These are phyloP conservation scores for Mormyrus lacerda DNA, from an alignment of 2,113 vertebrate species.

Conservation along the genomic window DNA sequence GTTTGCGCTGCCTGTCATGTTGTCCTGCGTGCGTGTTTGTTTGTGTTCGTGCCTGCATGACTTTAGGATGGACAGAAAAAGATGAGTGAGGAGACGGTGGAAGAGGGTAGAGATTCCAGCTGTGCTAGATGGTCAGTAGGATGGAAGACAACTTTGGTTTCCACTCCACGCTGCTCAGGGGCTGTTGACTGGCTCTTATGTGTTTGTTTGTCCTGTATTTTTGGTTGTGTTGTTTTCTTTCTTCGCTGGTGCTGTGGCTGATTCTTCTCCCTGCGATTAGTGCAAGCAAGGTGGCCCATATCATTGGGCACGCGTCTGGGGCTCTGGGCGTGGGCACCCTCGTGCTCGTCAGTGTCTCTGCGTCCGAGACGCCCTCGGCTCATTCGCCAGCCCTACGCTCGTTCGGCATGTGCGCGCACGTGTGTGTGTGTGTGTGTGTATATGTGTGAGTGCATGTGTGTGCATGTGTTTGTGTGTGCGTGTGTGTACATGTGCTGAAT, in stretches of 20 bases:
- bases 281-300: background rate
- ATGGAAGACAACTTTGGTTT: constrained; percentile 39
- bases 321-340: background rate
- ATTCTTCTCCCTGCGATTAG: background rate
- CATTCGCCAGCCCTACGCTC: background rate
- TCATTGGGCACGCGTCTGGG: background rate
- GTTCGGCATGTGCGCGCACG: background rate
- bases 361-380: background rate
- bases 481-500: background rate
- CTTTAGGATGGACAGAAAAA: constrained; percentile 39
- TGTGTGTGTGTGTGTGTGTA: background rate
- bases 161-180: constrained; percentile 39
- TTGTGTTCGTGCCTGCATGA: constrained; percentile 39
- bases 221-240: background rate
- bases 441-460: background rate
- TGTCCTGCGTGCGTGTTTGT: constrained; percentile 41
- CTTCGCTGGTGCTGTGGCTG: background rate
- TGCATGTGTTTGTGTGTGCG: background rate
- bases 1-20: constrained; percentile 58
- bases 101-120: constrained; percentile 44
- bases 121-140: constrained; percentile 33
- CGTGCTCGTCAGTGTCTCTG: no score
- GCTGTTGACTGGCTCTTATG: constrained; percentile 34
- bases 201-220: background rate
- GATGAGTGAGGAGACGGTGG: constrained; percentile 29